Evolutionary conservation across 1,140 invertebrate species (phyloP).

Genomic region (Drosophila rufa): DNA sequence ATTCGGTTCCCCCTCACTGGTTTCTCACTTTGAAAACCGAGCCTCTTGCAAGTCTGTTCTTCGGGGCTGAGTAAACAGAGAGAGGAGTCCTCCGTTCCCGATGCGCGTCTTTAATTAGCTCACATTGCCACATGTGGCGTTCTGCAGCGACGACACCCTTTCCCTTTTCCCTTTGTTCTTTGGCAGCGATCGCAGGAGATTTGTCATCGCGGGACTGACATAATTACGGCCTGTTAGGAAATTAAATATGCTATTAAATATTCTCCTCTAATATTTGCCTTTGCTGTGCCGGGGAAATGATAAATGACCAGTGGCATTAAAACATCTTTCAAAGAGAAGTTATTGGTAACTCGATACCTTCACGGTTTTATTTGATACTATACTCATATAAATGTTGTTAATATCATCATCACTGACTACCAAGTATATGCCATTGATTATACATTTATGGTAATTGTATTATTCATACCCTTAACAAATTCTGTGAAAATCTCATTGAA

Average conservation of each 20-base stretch:
- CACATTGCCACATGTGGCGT: constrained; percentile 62
- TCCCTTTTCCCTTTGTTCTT: constrained; percentile 5
- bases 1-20: constrained; percentile 29
- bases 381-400: neutral
- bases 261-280: constrained; percentile 32
- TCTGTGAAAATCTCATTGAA: neutral
- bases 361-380: neutral
- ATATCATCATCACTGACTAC: neutral
- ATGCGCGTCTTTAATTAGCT: constrained; percentile 67
- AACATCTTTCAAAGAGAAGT: constrained; percentile 13
- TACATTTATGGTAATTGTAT: neutral
- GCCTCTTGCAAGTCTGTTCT: constrained; percentile 44
- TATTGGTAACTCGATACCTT: constrained; percentile 35
- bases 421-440: no score
- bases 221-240: constrained; percentile 62
- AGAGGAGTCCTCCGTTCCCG: constrained; percentile 23
- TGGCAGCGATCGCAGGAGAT: constrained; percentile 34
- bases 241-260: constrained; percentile 76
- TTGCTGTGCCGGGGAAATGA: constrained; percentile 21
- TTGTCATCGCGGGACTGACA: constrained; percentile 57
- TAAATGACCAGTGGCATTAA: constrained; percentile 33
- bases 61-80: constrained; percentile 40
- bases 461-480: neutral
- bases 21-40: constrained; percentile 28
- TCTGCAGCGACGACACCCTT: constrained; percentile 23